Evolutionary conservation across 2,113 vertebrate species (phyloP).

Genomic region (Antechinus stuartii): DNA sequence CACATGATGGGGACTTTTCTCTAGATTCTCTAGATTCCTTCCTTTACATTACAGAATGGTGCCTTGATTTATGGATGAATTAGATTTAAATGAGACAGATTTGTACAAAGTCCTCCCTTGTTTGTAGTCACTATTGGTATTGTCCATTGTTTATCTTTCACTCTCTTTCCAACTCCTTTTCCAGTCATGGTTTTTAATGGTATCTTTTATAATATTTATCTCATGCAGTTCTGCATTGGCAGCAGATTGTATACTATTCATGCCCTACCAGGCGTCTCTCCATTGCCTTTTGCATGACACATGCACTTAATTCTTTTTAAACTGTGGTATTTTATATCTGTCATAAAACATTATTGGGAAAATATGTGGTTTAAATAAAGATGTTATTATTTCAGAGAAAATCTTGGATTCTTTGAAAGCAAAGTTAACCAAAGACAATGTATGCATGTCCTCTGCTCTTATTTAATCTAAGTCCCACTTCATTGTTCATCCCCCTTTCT

Average conservation of each 20-base stretch:
- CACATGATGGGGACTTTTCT: not conserved
- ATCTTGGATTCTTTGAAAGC: not conserved
- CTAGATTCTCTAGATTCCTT: not conserved
- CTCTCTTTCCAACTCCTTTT: not conserved
- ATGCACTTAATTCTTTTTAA: not conserved
- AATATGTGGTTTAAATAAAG: not conserved
- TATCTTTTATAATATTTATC: not conserved
- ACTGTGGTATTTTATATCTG: not conserved
- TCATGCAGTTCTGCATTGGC: not conserved
- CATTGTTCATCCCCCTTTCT: not conserved
- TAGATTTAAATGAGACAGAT: not conserved
- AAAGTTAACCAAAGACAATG: not conserved
- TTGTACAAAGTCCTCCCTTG: not conserved
- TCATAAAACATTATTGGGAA: not conserved
- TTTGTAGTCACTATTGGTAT: not conserved
- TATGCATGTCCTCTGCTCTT: not conserved
- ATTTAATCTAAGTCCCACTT: not conserved
- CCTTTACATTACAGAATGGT: not conserved
- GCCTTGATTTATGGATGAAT: not conserved
- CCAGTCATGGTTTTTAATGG: not conserved
- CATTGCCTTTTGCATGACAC: not conserved
- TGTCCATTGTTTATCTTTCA: not conserved
- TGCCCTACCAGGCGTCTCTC: not conserved
- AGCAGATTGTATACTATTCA: not conserved
- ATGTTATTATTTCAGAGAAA: not conserved